Conservation (phyloP, 2,113 vertebrate species). For the Smithornis capensis region DNA sequence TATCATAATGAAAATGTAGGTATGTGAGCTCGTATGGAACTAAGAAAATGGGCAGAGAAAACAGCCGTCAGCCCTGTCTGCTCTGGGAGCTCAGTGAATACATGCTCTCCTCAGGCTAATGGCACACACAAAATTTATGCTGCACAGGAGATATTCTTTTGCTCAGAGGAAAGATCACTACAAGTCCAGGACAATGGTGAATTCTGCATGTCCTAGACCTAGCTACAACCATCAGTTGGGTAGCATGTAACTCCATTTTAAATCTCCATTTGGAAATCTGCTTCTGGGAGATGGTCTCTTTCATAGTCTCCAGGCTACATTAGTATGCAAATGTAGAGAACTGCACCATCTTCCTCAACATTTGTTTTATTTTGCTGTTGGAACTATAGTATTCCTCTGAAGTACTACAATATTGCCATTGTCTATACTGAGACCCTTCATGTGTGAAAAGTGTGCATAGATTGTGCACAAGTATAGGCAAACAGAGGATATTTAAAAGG, state of each 20-base stretch:
- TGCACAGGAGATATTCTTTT: not conserved
- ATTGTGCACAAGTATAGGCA: not conserved
- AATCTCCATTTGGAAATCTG: not conserved
- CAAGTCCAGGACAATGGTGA: not conserved
- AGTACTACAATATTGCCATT: not conserved
- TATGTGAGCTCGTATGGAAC: not conserved
- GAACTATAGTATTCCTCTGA: not conserved
- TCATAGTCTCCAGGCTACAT: not conserved
- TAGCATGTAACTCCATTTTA: not conserved
- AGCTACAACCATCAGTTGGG: not conserved
- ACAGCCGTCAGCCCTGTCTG: accelerated
- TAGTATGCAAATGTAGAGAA: not conserved
- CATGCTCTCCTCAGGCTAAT: accelerated
- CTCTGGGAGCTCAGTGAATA: accelerated
- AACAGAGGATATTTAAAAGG: not conserved
- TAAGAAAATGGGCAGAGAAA: accelerated
- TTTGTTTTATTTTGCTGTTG: not conserved
- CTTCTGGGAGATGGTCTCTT: not conserved
- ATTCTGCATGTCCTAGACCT: not conserved
- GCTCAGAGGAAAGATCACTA: not conserved
- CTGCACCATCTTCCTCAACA: not conserved
- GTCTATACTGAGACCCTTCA: not conserved
- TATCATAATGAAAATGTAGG: not conserved
- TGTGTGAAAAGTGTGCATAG: not conserved
- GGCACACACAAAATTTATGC: not conserved